A percentile compares a stretch with the other conserved stretches of the same genome.
Conservation (phyloP, 1,140 invertebrate genomes). For the Drosophila setifemur region DNA sequence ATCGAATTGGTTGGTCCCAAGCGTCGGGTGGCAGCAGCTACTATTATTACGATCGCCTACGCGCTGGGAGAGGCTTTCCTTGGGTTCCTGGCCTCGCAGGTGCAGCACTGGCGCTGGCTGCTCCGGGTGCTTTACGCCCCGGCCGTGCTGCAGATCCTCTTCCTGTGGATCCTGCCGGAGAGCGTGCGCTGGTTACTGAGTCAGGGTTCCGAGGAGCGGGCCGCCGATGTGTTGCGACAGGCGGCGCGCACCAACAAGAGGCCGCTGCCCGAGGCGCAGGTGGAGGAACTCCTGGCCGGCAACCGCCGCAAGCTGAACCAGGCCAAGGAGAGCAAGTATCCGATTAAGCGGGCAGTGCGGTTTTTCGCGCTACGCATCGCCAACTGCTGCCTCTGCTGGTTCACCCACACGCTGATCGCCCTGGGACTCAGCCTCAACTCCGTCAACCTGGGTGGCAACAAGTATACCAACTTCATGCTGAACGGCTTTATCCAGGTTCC, state of each 20-base stretch:
- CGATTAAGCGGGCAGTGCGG: slow-evolving; percentile 53
- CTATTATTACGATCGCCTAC: slow-evolving; percentile 88
- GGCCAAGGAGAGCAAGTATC: slow-evolving; percentile 70
- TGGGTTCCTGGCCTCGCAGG: slow-evolving; percentile 86
- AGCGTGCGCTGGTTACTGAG: slow-evolving; percentile 89
- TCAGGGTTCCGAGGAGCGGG: slow-evolving; percentile 86
- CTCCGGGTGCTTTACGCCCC: slow-evolving; percentile 87
- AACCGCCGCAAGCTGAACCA: slow-evolving; percentile 59
- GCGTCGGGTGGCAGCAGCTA: slow-evolving; percentile 89
- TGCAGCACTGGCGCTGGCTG: slow-evolving; percentile 88
- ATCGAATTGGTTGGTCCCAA: slow-evolving; percentile 90
- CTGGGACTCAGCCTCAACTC: slow-evolving; percentile 92
- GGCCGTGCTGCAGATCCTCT: slow-evolving; percentile 86
- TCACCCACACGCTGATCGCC: slow-evolving; percentile 88
- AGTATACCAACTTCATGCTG: slow-evolving; percentile 88
- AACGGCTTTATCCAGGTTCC: slow-evolving; percentile 89
- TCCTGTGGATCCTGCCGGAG: slow-evolving; percentile 85
- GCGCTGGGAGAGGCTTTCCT: slow-evolving; percentile 88
- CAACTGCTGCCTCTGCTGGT: slow-evolving; percentile 88
- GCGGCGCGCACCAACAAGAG: slow-evolving; percentile 88
- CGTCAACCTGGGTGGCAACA: slow-evolving; percentile 88
- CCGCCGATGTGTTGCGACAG: slow-evolving; percentile 84
- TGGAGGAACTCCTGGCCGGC: slow-evolving; percentile 72
- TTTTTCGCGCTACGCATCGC: slow-evolving; percentile 84
- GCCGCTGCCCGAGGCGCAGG: slow-evolving; percentile 83